phyloP scores from a whole-genome alignment of 2,888 invertebrate genomes.

The Hirudinaria manillensis region DNA sequence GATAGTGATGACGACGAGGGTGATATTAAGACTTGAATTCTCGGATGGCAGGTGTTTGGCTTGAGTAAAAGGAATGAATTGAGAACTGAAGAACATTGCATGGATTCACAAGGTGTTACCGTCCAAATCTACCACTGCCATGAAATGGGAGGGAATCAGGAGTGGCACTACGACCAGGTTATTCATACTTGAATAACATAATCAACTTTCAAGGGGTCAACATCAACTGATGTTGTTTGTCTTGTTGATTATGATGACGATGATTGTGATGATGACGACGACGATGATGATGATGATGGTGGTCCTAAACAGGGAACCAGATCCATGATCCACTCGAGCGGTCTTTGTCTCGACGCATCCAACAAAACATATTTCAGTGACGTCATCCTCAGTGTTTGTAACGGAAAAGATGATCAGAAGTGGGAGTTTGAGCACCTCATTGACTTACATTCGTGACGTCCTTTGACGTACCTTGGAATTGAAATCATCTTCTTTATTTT shows the following conservation, averaged over 20 bases:
- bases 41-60: conserved; percentile 48
- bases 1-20: not conserved
- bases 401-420: not conserved
- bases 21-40: not conserved
- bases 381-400: not conserved
- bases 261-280: not conserved
- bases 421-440: conserved; percentile 24
- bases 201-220: not conserved
- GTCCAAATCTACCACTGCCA: conserved; percentile 47
- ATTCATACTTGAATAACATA: not conserved
- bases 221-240: not conserved
- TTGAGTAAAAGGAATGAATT: conserved; percentile 47
- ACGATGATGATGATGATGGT: conserved; percentile 3
- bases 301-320: not conserved
- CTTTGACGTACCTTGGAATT: not conserved
- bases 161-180: conserved; percentile 51
- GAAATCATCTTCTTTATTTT: too few relatives aligned
- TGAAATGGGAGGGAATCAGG: conserved; percentile 45
- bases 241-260: not conserved
- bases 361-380: not conserved
- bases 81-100: conserved; percentile 51
- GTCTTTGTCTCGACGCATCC: conserved; percentile 15
- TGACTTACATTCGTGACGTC: not conserved
- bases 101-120: conserved; percentile 41
- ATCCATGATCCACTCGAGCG: conserved; percentile 7